Conservation (phyloP, 1,140 invertebrate genomes). For the Bombus superbus region DNA sequence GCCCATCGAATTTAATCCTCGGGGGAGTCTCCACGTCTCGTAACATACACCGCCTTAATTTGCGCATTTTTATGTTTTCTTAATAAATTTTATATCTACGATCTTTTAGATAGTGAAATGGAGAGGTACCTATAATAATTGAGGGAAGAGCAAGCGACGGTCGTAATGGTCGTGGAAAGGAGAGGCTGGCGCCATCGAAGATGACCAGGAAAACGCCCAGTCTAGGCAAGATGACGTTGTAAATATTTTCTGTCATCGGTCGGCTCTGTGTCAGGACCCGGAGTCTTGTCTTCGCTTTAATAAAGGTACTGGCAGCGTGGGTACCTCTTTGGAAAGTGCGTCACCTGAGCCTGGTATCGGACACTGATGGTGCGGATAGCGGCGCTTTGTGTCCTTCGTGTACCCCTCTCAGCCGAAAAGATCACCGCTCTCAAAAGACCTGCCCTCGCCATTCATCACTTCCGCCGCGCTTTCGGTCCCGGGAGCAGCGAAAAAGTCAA, state of each 20-base stretch:
- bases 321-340: constrained; percentile 68
- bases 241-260: constrained; percentile 78
- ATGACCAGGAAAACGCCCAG: constrained; percentile 54
- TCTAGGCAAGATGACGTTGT: constrained; percentile 74
- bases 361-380: constrained; percentile 77
- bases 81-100: neutral
- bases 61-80: neutral
- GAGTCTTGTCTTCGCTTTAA: constrained; percentile 61
- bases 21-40: no score
- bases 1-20: no score
- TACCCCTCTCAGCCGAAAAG: constrained; percentile 45
- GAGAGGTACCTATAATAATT: constrained; percentile 6
- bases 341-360: constrained; percentile 75
- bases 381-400: constrained; percentile 68
- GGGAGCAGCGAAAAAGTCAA: constrained; percentile 50
- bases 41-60: no score
- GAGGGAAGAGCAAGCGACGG: constrained; percentile 16
- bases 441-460: constrained; percentile 57
- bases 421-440: constrained; percentile 57
- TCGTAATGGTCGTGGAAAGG: neutral
- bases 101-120: neutral
- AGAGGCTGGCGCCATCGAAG: constrained; percentile 33
- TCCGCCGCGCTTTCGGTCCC: neutral
- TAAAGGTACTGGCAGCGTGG: constrained; percentile 55
- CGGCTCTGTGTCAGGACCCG: constrained; percentile 21